phyloP scores from a whole-genome alignment of 2,888 invertebrate genomes.

The Drosophila falleni region DNA sequence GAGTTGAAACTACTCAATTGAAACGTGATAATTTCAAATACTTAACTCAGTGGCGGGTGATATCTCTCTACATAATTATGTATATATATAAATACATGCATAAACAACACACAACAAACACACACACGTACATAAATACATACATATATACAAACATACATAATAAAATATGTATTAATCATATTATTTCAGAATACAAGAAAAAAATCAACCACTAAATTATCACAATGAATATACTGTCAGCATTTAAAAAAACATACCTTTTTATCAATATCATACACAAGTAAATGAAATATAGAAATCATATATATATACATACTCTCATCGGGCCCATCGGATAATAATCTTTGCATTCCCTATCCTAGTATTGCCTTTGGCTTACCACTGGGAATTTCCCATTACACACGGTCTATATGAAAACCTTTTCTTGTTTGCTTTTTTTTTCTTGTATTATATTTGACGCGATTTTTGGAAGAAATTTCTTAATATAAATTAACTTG shows the following conservation, averaged over 20 bases:
- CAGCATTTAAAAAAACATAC: slow-evolving; percentile 45
- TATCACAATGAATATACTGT: slow-evolving; percentile 41
- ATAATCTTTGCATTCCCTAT: slow-evolving; percentile 12
- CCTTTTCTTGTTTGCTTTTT: not conserved
- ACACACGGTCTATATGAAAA: not conserved
- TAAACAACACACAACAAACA: slow-evolving; percentile 17
- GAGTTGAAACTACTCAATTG: slow-evolving; percentile 62
- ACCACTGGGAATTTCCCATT: slow-evolving; percentile 1
- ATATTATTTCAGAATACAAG: slow-evolving; percentile 42
- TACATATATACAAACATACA: slow-evolving; percentile 25
- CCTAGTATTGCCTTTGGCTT: not conserved
- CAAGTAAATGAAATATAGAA: slow-evolving; percentile 22
- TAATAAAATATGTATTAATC: slow-evolving; percentile 38
- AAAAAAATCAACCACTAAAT: slow-evolving; percentile 36
- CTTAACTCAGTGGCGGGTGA: slow-evolving; percentile 80
- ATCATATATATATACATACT: slow-evolving; percentile 22
- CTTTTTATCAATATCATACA: slow-evolving; percentile 32
- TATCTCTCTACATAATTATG: slow-evolving; percentile 61
- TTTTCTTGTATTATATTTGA: slow-evolving; percentile 11
- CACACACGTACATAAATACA: not conserved
- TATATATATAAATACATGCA: slow-evolving; percentile 27
- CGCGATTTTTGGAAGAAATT: slow-evolving; percentile 16
- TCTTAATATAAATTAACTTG: slow-evolving; percentile 23
- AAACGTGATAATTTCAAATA: slow-evolving; percentile 77
- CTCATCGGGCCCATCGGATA: slow-evolving; percentile 30